Evolutionary conservation across 2,888 invertebrate genomes (phyloP).

Genomic region (Nasonia oneida): DNA sequence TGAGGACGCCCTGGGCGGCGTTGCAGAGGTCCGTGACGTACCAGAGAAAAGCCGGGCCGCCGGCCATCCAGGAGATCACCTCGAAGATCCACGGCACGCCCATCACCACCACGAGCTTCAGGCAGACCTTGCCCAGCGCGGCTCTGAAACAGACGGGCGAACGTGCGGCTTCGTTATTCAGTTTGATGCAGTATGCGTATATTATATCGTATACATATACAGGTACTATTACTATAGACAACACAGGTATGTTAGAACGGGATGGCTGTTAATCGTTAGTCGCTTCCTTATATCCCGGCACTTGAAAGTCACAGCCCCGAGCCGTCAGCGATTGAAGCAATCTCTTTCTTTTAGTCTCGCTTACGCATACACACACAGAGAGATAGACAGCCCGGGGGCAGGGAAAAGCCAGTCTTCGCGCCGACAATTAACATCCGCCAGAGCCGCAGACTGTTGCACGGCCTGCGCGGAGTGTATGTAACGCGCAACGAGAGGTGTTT

Average conservation of each 20-base stretch:
- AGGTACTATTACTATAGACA: background rate
- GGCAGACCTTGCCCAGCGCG: conserved; percentile 90
- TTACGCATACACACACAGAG: background rate
- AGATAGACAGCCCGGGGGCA: background rate
- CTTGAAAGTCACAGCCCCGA: conserved; percentile 1
- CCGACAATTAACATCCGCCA: conserved; percentile 32
- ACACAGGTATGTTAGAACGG: too few relatives aligned
- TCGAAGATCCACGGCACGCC: conserved; percentile 89
- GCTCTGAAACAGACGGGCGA: conserved; percentile 81
- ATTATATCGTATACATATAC: background rate
- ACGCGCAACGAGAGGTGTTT: conserved; percentile 5
- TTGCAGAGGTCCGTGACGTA: conserved; percentile 92
- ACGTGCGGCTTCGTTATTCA: background rate
- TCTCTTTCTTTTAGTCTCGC: conserved; percentile 23
- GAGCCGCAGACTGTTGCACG: background rate
- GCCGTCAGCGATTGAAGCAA: conserved; percentile 1
- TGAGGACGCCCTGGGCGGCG: conserved; percentile 92
- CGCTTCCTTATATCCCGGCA: background rate
- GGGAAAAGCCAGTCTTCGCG: background rate
- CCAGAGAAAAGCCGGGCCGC: conserved; percentile 90
- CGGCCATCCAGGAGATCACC: conserved; percentile 90
- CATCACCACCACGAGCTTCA: conserved; percentile 92
- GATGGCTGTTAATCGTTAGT: too few relatives aligned
- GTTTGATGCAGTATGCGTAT: background rate
- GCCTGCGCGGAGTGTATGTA: background rate